Evolutionary conservation across 2,113 vertebrate genomes (phyloP).

Genomic region (Corythornis madagascariensis): DNA sequence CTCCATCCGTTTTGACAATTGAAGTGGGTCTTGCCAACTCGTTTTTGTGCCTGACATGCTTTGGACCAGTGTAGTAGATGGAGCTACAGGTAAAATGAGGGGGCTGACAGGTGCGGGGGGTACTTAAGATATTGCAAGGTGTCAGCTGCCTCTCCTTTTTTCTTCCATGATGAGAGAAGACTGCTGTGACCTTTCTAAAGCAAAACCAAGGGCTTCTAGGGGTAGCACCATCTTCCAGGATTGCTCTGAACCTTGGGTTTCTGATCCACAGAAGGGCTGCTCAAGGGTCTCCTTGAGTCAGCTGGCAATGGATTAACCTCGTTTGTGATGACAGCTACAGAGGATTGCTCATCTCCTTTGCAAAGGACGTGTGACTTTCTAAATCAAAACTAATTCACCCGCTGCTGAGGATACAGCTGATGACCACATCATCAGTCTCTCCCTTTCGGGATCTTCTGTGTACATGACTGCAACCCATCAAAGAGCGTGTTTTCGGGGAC

Average conservation of each 20-base stretch:
- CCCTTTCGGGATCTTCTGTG: background rate
- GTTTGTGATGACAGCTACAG: fast-evolving
- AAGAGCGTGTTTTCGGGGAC: background rate
- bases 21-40: background rate
- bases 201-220: background rate
- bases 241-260: background rate
- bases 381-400: fast-evolving
- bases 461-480: fast-evolving
- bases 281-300: background rate
- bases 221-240: background rate
- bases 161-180: fast-evolving
- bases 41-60: background rate
- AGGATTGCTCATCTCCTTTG: background rate
- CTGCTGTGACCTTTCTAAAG: background rate
- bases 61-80: fast-evolving
- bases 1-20: background rate
- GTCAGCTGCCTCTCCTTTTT: no score
- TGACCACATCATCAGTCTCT: fast-evolving
- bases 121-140: background rate
- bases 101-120: fast-evolving
- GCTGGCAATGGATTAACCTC: background rate
- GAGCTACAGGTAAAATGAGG: background rate
- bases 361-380: background rate
- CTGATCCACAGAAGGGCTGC: background rate
- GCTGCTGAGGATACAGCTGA: background rate